These are phyloP conservation scores for Heliothis peltigera DNA, from an alignment of 2,888 invertebrate genomes.

Conservation along the genomic window DNA sequence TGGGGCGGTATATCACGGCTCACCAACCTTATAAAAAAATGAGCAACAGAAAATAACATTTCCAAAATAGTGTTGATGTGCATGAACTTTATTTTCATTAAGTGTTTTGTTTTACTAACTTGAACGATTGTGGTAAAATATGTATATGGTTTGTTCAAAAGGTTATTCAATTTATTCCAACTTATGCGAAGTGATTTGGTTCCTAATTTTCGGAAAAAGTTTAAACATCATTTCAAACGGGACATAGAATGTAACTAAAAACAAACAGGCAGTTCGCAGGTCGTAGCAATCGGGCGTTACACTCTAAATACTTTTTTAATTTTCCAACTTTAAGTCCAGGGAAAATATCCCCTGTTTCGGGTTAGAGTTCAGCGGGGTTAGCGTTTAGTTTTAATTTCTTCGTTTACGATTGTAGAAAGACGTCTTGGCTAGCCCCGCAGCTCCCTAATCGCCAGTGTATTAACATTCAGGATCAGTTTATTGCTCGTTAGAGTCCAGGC, in stretches of 20 bases:
- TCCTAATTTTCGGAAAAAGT: not conserved
- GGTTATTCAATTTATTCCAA: too few species aligned
- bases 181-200: too few species aligned
- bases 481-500: slow-evolving; percentile 20
- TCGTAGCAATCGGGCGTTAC: not conserved
- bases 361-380: slow-evolving; percentile 12
- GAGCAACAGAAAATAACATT: slow-evolving; percentile 3
- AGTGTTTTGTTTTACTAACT: not conserved
- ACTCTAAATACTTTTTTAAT: slow-evolving; percentile 27
- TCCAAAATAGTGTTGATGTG: slow-evolving; percentile 8
- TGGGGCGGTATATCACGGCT: slow-evolving; percentile 17
- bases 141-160: too few species aligned
- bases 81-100: not conserved
- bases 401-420: too few species aligned
- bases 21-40: slow-evolving; percentile 29
- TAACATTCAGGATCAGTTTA: slow-evolving; percentile 36
- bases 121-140: too few species aligned
- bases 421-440: too few species aligned
- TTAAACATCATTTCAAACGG: not conserved
- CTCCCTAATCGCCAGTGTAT: slow-evolving; percentile 30
- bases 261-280: slow-evolving; percentile 1
- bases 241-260: not conserved
- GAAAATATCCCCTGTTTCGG: slow-evolving; percentile 14
- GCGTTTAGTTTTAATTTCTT: too few species aligned
- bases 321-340: slow-evolving; percentile 10